These are phyloP conservation scores for Muscidifurax raptorellus DNA, from an alignment of 1,140 invertebrate species.

Conservation along the genomic window DNA sequence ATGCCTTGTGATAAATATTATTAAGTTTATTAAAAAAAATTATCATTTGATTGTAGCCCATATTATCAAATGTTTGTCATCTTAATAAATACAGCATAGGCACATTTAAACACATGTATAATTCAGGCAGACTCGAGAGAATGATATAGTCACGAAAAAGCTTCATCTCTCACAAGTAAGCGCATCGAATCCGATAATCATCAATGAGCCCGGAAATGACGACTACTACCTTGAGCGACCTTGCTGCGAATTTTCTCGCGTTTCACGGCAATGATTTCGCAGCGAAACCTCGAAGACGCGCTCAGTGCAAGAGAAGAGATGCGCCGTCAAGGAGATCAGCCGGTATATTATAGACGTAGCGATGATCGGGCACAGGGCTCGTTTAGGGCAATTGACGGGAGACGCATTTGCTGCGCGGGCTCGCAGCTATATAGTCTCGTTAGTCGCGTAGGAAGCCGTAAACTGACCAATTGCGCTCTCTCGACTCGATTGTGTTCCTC, in stretches of 20 bases:
- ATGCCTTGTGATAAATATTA: neutral
- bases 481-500: slow-evolving; percentile 27
- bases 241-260: slow-evolving; percentile 19
- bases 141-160: neutral
- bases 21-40: no score
- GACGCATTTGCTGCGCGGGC: slow-evolving; percentile 50
- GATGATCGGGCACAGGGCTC: slow-evolving; percentile 55
- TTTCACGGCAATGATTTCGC: slow-evolving; percentile 40
- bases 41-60: no score
- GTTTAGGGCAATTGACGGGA: slow-evolving; percentile 59
- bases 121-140: no score
- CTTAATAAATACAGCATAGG: no score
- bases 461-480: slow-evolving; percentile 63
- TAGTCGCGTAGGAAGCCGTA: slow-evolving; percentile 61
- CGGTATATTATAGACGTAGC: slow-evolving; percentile 1
- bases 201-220: neutral
- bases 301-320: neutral
- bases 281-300: neutral
- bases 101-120: no score
- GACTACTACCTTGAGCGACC: slow-evolving; percentile 11
- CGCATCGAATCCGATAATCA: neutral
- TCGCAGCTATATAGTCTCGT: slow-evolving; percentile 39
- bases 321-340: slow-evolving; percentile 7
- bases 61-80: no score
- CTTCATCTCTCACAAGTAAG: neutral